Conservation (phyloP, 2,113 vertebrate species). For the Australoheros scitulus region DNA sequence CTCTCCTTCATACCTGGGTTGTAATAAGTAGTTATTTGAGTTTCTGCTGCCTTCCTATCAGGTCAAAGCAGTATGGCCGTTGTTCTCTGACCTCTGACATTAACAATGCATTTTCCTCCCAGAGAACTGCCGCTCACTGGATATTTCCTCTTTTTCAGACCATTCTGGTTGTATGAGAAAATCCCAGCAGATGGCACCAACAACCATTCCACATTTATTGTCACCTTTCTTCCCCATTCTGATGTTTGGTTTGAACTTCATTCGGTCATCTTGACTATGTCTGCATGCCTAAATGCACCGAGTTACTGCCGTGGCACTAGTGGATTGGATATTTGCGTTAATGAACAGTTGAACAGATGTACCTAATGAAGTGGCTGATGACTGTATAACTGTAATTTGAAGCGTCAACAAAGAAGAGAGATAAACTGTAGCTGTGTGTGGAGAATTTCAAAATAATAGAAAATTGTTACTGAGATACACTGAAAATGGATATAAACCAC, state of each 20-base stretch:
- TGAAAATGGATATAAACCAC: too few relatives aligned
- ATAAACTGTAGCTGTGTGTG: too few relatives aligned
- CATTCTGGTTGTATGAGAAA: not conserved
- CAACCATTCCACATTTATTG: not conserved
- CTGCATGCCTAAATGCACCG: not conserved
- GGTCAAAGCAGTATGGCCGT: not conserved
- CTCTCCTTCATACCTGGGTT: not conserved
- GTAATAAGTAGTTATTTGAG: not conserved
- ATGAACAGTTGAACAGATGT: not conserved
- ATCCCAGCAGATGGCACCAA: not conserved
- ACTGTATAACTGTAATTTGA: not conserved
- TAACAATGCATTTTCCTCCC: not conserved
- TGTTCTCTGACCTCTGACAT: not conserved
- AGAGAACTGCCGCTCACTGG: not conserved
- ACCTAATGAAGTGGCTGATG: not conserved
- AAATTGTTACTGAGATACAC: too few relatives aligned
- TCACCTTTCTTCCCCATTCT: not conserved
- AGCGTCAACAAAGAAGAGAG: not conserved
- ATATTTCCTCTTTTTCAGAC: not conserved
- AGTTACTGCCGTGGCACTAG: not conserved
- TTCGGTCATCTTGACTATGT: not conserved
- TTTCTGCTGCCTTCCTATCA: not conserved
- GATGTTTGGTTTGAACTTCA: not conserved
- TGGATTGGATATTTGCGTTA: not conserved
- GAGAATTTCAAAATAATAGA: too few relatives aligned